phyloP scores from a whole-genome alignment of 1,140 invertebrate species.

The Sycophaga agraensis region DNA sequence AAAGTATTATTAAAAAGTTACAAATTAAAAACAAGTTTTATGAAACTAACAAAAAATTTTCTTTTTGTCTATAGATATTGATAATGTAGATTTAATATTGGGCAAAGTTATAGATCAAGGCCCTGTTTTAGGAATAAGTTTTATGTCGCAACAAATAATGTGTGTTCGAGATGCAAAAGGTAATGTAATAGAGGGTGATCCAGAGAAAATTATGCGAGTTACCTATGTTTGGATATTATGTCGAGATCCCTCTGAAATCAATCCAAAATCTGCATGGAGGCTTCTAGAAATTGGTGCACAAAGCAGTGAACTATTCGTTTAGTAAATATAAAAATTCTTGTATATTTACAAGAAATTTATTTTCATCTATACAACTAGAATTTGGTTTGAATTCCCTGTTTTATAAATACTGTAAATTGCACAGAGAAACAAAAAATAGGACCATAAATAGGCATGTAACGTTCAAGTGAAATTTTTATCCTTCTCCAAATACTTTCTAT shows the following conservation, averaged over 20 bases:
- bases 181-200: constrained; percentile 92
- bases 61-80: constrained; percentile 65
- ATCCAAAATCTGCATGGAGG: constrained; percentile 95
- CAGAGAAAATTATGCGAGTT: constrained; percentile 92
- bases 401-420: neutral
- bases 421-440: neutral
- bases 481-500: neutral
- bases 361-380: neutral
- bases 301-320: constrained; percentile 88
- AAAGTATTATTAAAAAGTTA: neutral
- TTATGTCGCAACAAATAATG: constrained; percentile 95
- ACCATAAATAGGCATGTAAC: neutral
- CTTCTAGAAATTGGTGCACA: constrained; percentile 89
- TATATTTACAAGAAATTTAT: constrained; percentile 29
- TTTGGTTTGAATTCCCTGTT: neutral
- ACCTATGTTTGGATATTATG: constrained; percentile 98
- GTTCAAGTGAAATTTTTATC: neutral
- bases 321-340: constrained; percentile 38
- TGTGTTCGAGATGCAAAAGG: constrained; percentile 82
- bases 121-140: constrained; percentile 93
- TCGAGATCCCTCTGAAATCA: constrained; percentile 88
- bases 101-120: constrained; percentile 99
- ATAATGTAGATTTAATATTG: constrained; percentile 93
- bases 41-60: neutral
- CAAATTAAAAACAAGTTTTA: neutral